Conservation (phyloP, 2,888 invertebrate species). For the Pristionchus maxplancki region DNA sequence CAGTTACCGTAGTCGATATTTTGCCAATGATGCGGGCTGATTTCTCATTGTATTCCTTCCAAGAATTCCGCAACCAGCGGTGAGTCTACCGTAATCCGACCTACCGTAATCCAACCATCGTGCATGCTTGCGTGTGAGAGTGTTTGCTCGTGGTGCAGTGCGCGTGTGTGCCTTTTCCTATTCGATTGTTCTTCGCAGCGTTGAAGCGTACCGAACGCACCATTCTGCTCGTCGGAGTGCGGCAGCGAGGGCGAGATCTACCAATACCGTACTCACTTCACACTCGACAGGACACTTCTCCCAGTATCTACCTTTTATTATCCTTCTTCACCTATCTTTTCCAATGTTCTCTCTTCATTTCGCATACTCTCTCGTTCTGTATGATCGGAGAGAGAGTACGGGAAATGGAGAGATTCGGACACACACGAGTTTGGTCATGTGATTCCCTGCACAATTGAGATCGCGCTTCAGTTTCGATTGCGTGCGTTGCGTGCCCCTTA, state of each 20-base stretch:
- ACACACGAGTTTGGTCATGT: conserved; percentile 40
- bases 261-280: conserved; percentile 22
- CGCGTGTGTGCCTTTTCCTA: conserved; percentile 22
- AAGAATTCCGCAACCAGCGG: conserved; percentile 69
- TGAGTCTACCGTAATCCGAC: conserved; percentile 47
- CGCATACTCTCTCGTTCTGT: background rate
- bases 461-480: background rate
- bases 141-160: conserved; percentile 13
- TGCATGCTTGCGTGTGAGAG: conserved; percentile 22
- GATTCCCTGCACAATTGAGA: background rate
- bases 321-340: conserved; percentile 29
- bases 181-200: conserved; percentile 41
- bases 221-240: conserved; percentile 36
- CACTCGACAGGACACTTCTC: conserved; percentile 26
- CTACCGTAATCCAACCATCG: background rate
- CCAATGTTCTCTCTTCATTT: conserved; percentile 5
- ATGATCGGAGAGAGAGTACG: background rate
- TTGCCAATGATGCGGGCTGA: conserved; percentile 71
- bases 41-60: conserved; percentile 72
- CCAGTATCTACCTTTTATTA: conserved; percentile 25
- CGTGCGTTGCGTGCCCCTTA: background rate
- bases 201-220: conserved; percentile 37
- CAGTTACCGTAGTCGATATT: conserved; percentile 72
- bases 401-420: background rate
- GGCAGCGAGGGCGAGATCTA: background rate